These are phyloP conservation scores for Charina bottae DNA, from an alignment of 2,113 vertebrate species.

Conservation along the genomic window DNA sequence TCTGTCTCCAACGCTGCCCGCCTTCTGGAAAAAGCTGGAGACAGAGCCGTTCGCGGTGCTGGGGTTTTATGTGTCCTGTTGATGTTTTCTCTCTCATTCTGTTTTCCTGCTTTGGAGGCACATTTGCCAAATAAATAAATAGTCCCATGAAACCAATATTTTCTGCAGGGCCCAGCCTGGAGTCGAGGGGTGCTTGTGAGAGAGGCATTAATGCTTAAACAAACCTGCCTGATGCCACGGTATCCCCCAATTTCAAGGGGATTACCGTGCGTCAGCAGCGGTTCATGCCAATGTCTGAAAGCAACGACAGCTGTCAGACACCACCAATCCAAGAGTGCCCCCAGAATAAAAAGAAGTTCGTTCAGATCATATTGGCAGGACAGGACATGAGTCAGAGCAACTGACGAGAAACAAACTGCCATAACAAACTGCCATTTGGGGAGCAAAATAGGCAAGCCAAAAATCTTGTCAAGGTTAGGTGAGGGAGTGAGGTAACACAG, in stretches of 20 bases:
- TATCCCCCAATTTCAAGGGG: constrained; percentile 25
- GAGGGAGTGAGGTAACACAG: background rate
- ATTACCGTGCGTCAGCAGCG: background rate
- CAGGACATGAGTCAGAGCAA: too few species aligned
- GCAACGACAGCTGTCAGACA: background rate
- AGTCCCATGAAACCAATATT: background rate
- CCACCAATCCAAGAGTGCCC: background rate
- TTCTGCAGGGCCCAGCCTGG: background rate
- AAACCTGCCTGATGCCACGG: constrained; percentile 8
- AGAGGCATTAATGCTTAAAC: constrained; percentile 16
- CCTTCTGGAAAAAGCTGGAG: too few species aligned
- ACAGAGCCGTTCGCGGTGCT: too few species aligned
- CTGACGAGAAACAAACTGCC: background rate
- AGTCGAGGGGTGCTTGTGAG: background rate
- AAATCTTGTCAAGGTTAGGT: background rate
- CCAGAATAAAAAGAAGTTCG: background rate
- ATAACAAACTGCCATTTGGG: background rate
- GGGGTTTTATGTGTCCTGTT: too few species aligned
- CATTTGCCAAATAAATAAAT: too few species aligned
- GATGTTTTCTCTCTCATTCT: too few species aligned
- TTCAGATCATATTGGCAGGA: background rate
- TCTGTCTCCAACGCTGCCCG: too few species aligned
- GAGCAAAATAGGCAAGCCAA: background rate
- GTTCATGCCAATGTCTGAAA: background rate
- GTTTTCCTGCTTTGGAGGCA: too few species aligned